Base-by-base conservation (phyloP, 2,888 invertebrate species). In the Callimorpha dominula region DNA sequence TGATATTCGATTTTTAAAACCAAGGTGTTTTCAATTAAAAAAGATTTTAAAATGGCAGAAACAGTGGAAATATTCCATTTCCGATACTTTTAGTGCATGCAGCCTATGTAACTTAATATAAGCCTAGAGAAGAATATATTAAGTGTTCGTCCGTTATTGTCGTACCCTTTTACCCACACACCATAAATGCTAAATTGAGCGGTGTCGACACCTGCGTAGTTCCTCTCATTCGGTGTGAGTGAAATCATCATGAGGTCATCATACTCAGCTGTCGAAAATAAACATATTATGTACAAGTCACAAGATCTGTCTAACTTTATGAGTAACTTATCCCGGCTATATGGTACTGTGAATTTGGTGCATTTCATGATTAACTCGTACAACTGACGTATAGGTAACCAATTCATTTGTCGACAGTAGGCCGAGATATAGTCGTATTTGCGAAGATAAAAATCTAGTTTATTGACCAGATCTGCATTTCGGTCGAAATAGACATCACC, bases 211-310 rank as follows among this genome's bases (percentile, higher is more conserved):
- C 74, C 65, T 71, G 74, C 62, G 71, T 71, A 49, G 65, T 68
- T 65, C 68, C 62, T 71, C 40, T 65, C 65, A 65, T 65, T 74
- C 68, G 68, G 62, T 65, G 40, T 67, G 67, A 70, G 70, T 74
- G 74, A 74, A 71, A 71, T 74, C 71, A 71, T 74, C 74, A 69
- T 74, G 74, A 74, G 74, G 71, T 74, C 74, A 71, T 74, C 71
- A 74, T 62, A 74, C 65, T 71, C 60, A 42, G 65, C 17, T 62
- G 43, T 62, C 15, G 50, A 69, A 62, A 68, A 68, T 60, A 57
- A 17, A 50, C 52, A 42, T 42, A 67, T 67, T 42, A n/a, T 67
- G 52, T 67, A 31, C 66, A 50, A 67, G 43, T 46, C 14, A 20
- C 49, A 65, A 65, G n/a, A 31, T 54, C 62, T 40, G 40, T 12